These are phyloP conservation scores for Papilio glaucus DNA, from an alignment of 1,140 invertebrate genomes.

Conservation along the genomic window DNA sequence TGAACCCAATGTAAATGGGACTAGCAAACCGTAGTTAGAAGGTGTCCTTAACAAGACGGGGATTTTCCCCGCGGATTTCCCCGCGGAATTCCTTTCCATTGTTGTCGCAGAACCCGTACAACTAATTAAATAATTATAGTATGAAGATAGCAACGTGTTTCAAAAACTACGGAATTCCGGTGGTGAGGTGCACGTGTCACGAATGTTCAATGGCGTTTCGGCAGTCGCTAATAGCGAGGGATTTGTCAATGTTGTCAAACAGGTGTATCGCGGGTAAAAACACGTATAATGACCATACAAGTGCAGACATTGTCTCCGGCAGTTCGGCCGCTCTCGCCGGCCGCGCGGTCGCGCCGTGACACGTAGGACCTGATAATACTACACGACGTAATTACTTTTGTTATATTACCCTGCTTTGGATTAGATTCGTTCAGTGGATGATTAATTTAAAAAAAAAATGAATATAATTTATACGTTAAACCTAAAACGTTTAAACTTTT, in stretches of 20 bases:
- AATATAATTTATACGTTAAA: no score
- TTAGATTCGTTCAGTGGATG: not conserved
- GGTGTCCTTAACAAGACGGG: no score
- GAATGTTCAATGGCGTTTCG: conserved; percentile 58
- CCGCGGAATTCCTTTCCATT: not conserved
- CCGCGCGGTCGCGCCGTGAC: conserved; percentile 48
- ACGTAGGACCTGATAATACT: conserved; percentile 37
- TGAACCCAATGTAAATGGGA: no score
- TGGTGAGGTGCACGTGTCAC: conserved; percentile 44
- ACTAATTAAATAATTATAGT: not conserved
- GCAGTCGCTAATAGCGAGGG: conserved; percentile 53
- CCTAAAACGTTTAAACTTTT: no score
- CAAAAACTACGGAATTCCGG: conserved; percentile 41
- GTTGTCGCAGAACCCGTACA: not conserved
- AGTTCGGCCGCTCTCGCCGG: conserved; percentile 58
- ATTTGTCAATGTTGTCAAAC: conserved; percentile 64
- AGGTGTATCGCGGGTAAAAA: conserved; percentile 69
- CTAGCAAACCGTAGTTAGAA: no score
- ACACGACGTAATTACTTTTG: conserved; percentile 18
- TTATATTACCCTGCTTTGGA: not conserved
- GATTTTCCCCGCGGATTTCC: no score
- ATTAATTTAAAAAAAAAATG: no score
- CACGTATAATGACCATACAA: conserved; percentile 66
- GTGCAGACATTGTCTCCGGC: conserved; percentile 61
- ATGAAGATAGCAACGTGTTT: conserved; percentile 2